Percentiles rank a stretch among this genome's conserved stretches.
Evolutionary conservation across 2,113 vertebrate genomes (phyloP).

Genomic region (Gulo gulo): DNA sequence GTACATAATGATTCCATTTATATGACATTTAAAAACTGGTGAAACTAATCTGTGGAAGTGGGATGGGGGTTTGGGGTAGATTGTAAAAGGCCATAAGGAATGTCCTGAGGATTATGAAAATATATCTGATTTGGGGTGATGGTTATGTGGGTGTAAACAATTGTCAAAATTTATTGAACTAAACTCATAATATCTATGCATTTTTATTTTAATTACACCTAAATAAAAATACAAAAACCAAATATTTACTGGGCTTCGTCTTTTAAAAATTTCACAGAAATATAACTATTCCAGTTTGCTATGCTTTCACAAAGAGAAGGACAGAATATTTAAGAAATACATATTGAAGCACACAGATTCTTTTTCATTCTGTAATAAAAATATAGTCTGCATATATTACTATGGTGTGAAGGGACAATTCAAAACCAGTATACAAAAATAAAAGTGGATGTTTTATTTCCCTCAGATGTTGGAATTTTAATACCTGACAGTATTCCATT

Average conservation of each 20-base stretch:
- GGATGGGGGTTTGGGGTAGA: not conserved
- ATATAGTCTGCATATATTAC: not conserved
- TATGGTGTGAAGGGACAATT: not conserved
- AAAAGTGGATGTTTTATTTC: not conserved
- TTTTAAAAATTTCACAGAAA: not conserved
- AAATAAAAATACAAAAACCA: not conserved
- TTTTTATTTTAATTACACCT: not conserved
- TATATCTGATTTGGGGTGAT: not conserved
- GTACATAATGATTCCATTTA: not conserved
- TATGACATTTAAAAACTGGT: not conserved
- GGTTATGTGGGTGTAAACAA: not conserved
- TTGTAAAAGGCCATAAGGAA: not conserved
- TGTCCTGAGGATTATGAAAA: not conserved
- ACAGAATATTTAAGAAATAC: not conserved
- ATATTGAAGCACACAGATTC: not conserved
- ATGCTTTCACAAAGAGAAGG: too few relatives aligned
- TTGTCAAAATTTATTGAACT: not conserved
- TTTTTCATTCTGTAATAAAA: not conserved
- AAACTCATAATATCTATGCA: not conserved
- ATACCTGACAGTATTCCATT: not conserved
- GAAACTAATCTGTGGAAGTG: not conserved
- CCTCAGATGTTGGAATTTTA: not conserved
- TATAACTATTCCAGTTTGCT: not conserved
- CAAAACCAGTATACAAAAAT: not conserved
- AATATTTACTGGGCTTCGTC: not conserved